Base-by-base conservation (phyloP, 2,113 vertebrate species). In the Leptobrachium ailaonicum region DNA sequence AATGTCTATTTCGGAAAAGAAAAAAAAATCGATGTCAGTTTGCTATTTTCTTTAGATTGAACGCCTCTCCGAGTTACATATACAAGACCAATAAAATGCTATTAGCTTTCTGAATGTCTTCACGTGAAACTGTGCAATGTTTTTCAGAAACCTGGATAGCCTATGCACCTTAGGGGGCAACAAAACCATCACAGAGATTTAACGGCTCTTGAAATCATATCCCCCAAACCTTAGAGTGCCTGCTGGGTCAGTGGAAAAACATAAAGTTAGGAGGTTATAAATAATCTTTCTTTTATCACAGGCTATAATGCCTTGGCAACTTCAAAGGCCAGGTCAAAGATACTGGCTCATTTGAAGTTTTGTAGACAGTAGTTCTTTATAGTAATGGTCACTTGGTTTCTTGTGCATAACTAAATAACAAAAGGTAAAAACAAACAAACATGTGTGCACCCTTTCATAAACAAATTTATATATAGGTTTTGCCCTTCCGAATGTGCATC, bases 161-260 rank as follows among this genome's bases (percentile, higher is more conserved):
- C 89, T 41, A 84, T 76, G 76, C 88, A 86, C 90, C 87, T 88
- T 87, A 92, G 93, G 93, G 89, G 91, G 91, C 83, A 89, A 87
- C 90, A 88, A 90, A 92, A 92, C 90, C 92, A 87, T 92, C 90
- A 94, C 90, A 93, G 91, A 93, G 89, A 87, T 92, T 94, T 93
- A 91, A 92, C 91, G 91, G 92, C 89, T 92, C 92, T 92, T 94
- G 93, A 94, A 94, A 94, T 92, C 90, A 88, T 92, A 95, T 93
- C 92, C 85, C 70, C 85, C 85, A 87, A 93, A 90, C 86, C 86
- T 88, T 89, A 73, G 87, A 91, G 87, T 89, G 85, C 93, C 93
- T 94, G 91, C 92, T 94, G 92, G 83, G 93, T 93, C 89, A 91
- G 86, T 92, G 92, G 85, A 94, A 93, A 87, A 90, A 90, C 90